These are phyloP conservation scores for Falcaria lacertinaria DNA, from an alignment of 2,888 invertebrate genomes.

Conservation along the genomic window DNA sequence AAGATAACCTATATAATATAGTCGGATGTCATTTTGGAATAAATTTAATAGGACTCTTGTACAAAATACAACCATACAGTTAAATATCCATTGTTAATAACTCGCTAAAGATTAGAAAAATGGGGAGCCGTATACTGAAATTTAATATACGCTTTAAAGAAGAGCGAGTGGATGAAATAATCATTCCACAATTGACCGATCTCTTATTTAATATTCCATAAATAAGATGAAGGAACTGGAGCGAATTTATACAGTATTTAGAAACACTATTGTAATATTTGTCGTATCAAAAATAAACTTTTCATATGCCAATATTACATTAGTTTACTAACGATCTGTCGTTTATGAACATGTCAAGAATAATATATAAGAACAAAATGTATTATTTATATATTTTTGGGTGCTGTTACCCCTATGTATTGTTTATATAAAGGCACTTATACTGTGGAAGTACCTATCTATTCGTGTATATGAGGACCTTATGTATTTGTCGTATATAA, in stretches of 20 bases:
- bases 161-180: neutral
- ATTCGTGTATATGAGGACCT: conserved; percentile 8
- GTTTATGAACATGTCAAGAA: too few species aligned
- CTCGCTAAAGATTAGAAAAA: too few species aligned
- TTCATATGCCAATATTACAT: conserved; percentile 4
- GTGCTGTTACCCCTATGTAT: neutral
- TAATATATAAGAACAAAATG: too few species aligned
- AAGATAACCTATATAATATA: too few species aligned
- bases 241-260: conserved; percentile 9
- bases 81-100: too few species aligned
- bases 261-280: conserved; percentile 16
- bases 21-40: too few species aligned
- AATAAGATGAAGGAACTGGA: neutral
- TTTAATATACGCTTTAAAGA: too few species aligned
- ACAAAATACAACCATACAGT: too few species aligned
- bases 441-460: conserved; percentile 8
- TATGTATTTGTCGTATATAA: conserved; percentile 11
- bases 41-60: too few species aligned
- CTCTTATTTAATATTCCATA: neutral
- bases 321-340: conserved; percentile 3
- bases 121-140: too few species aligned
- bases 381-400: neutral
- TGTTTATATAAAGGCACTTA: neutral
- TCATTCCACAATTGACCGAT: neutral
- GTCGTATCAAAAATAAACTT: neutral